Conservation (phyloP, 2,797 vertebrate species). For the Leuciscus waleckii region DNA sequence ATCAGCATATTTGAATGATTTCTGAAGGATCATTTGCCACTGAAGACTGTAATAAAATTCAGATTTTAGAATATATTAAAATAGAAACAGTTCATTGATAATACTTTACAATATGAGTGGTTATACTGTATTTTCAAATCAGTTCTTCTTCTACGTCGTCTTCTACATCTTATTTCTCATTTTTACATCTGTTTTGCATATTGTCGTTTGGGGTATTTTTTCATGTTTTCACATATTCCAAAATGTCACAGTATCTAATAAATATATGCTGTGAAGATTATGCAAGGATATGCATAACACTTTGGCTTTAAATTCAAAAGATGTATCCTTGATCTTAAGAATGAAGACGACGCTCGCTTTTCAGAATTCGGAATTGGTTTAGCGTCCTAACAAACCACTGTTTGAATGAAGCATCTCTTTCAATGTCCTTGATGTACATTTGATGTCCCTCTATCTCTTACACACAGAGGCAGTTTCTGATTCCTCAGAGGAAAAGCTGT, state of each 20-base stretch:
- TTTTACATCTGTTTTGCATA: conserved; percentile 5
- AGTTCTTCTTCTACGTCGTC: neutral
- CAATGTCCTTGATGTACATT: conserved; percentile 21
- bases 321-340: neutral
- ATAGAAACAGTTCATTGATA: no score
- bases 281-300: neutral
- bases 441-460: conserved; percentile 39
- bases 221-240: neutral
- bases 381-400: neutral
- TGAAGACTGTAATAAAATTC: neutral
- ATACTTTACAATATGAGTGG: no score
- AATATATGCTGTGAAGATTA: conserved; percentile 14
- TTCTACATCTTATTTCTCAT: neutral
- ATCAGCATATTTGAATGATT: neutral
- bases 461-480: conserved; percentile 12
- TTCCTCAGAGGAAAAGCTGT: conserved; percentile 7
- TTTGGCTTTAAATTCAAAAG: conserved; percentile 28
- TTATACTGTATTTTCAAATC: no score
- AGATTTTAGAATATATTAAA: no score
- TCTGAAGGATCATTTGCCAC: neutral
- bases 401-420: conserved; percentile 21
- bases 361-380: neutral
- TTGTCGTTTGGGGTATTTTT: neutral
- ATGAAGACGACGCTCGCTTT: neutral
- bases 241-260: conserved; percentile 28